A percentile compares a stretch with the other conserved stretches of the same genome.
These are phyloP conservation scores for Temnothorax rugatulus DNA, from an alignment of 2,888 invertebrate species.

Conservation along the genomic window DNA sequence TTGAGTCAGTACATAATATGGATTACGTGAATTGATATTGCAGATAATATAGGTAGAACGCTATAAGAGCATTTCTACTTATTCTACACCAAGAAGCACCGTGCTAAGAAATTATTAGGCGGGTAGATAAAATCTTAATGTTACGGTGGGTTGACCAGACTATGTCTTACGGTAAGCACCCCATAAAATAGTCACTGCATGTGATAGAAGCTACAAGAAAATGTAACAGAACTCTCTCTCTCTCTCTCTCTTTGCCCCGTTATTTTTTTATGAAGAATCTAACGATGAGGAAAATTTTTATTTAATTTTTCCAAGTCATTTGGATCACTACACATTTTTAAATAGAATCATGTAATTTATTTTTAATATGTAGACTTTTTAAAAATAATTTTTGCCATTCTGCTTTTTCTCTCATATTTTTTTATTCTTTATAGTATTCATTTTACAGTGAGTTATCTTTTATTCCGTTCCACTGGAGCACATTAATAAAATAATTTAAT, in stretches of 20 bases:
- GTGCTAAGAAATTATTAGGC: slow-evolving; percentile 23
- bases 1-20: background rate
- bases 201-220: background rate
- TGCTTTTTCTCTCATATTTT: background rate
- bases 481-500: background rate
- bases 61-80: background rate
- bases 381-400: background rate
- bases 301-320: background rate
- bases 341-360: background rate
- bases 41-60: background rate
- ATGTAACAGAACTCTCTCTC: background rate
- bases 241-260: background rate
- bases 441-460: background rate
- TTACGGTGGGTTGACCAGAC: background rate
- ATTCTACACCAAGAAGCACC: background rate
- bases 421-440: background rate
- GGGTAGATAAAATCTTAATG: slow-evolving; percentile 19
- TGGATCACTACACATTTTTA: background rate
- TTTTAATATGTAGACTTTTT: background rate
- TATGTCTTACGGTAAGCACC: background rate
- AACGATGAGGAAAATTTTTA: background rate
- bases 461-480: background rate
- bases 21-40: background rate
- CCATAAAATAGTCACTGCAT: background rate
- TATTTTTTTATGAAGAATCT: background rate